Percentiles rank a stretch among this genome's conserved stretches.
Evolutionary conservation across 1,140 invertebrate species (phyloP).

Genomic region (Carposina sasakii): DNA sequence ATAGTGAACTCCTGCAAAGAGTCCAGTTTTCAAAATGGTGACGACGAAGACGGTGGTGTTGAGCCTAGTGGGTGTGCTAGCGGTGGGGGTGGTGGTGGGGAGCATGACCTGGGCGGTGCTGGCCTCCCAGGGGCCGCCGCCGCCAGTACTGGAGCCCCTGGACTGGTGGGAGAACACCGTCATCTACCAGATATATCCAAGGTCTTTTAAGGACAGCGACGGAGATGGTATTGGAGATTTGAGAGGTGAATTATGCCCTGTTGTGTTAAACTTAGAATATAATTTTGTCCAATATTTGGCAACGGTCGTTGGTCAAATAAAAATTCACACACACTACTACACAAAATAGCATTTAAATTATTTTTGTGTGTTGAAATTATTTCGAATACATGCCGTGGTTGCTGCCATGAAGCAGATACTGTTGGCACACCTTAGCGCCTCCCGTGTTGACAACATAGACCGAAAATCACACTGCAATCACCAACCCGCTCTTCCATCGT

Average conservation of each 20-base stretch:
- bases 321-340: background rate
- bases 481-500: too few species aligned
- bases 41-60: constrained; percentile 11
- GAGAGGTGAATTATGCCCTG: constrained; percentile 32
- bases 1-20: too few species aligned
- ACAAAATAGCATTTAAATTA: background rate
- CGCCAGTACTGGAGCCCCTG: constrained; percentile 35
- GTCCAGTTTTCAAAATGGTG: too few species aligned
- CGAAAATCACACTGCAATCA: too few species aligned
- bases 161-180: constrained; percentile 84
- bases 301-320: background rate
- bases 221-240: constrained; percentile 72
- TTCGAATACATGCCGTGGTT: background rate
- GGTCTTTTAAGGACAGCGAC: constrained; percentile 83
- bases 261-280: background rate
- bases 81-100: too few species aligned
- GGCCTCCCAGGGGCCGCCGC: constrained; percentile 18
- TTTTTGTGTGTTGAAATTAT: background rate
- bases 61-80: too few species aligned
- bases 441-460: too few species aligned
- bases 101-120: constrained; percentile 47
- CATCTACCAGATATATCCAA: constrained; percentile 86
- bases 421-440: background rate
- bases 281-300: background rate
- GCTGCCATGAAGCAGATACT: background rate